Evolutionary conservation across 2,888 invertebrate genomes (phyloP).

Genomic region (Andrena bucephala): DNA sequence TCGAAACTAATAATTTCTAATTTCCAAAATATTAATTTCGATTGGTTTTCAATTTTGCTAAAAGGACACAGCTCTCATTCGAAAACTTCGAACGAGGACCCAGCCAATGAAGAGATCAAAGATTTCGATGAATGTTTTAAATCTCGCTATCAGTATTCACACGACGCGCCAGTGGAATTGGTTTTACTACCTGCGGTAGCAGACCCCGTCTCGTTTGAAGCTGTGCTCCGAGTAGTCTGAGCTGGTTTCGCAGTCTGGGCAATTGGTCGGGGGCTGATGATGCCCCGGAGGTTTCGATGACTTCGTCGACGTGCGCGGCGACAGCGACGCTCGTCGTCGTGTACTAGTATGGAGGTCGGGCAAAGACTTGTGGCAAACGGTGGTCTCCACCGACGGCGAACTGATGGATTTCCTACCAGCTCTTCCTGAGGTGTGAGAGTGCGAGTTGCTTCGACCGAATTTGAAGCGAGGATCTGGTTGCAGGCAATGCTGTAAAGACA

Average conservation of each 20-base stretch:
- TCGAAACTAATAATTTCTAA: no score
- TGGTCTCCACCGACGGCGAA: constrained; percentile 77
- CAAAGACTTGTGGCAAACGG: constrained; percentile 91
- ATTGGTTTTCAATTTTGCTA: no score
- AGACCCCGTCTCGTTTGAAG: constrained; percentile 82
- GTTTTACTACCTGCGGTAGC: constrained; percentile 80
- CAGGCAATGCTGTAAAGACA: constrained; percentile 72
- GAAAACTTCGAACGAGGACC: no score
- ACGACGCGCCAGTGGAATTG: background rate
- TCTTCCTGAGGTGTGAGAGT: constrained; percentile 81
- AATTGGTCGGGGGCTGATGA: constrained; percentile 77
- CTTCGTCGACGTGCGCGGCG: constrained; percentile 82
- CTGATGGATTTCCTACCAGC: constrained; percentile 77
- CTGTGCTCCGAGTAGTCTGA: constrained; percentile 84
- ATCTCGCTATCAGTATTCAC: background rate
- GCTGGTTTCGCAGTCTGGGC: constrained; percentile 84
- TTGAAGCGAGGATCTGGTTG: constrained; percentile 80
- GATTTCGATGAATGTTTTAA: no score
- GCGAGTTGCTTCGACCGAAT: constrained; percentile 83
- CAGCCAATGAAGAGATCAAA: no score
- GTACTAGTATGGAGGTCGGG: constrained; percentile 90
- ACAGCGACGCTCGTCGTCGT: constrained; percentile 81
- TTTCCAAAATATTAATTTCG: no score
- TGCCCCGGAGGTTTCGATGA: constrained; percentile 76
- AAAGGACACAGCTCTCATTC: no score